Evolutionary conservation across 92 coral and sea anemone genomes (phyloP).

Genomic region (Actinernus sp.): DNA sequence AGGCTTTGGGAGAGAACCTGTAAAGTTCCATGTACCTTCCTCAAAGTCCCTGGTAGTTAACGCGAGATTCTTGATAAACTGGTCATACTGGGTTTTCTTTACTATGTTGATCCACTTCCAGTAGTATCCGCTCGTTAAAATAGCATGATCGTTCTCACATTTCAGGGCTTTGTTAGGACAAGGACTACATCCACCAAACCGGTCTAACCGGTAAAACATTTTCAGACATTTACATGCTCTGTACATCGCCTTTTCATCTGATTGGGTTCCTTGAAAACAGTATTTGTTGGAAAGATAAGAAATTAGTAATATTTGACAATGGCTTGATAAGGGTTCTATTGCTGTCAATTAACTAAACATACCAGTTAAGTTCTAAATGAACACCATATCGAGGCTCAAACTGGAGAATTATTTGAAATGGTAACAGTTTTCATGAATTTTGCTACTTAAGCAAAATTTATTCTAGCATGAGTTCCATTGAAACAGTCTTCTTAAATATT

Average conservation of each 20-base stretch:
- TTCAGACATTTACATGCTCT: conserved; percentile 40
- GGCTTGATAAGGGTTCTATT: too few species aligned
- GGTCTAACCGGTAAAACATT: conserved; percentile 44
- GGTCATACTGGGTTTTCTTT: background rate
- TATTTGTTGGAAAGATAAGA: too few species aligned
- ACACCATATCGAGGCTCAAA: too few species aligned
- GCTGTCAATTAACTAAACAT: too few species aligned
- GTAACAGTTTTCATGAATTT: too few species aligned
- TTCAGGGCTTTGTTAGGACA: conserved; percentile 20
- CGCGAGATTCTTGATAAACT: conserved; percentile 17
- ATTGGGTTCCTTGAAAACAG: conserved; percentile 29
- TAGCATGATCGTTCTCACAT: conserved; percentile 45
- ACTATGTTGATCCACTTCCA: conserved; percentile 40
- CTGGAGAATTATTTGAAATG: too few species aligned
- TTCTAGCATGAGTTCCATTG: too few species aligned
- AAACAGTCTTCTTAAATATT: too few species aligned
- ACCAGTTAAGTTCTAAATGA: too few species aligned
- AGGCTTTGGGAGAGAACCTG: conserved; percentile 16
- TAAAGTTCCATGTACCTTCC: conserved; percentile 4
- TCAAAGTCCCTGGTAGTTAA: background rate
- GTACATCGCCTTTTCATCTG: conserved; percentile 20
- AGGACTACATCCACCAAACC: conserved; percentile 38
- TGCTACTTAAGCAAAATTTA: too few species aligned
- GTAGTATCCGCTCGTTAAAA: conserved; percentile 32
- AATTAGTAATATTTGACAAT: too few species aligned